Evolutionary conservation across 1,140 invertebrate genomes (phyloP).

Genomic region (Macrotrachela quadricornifera): DNA sequence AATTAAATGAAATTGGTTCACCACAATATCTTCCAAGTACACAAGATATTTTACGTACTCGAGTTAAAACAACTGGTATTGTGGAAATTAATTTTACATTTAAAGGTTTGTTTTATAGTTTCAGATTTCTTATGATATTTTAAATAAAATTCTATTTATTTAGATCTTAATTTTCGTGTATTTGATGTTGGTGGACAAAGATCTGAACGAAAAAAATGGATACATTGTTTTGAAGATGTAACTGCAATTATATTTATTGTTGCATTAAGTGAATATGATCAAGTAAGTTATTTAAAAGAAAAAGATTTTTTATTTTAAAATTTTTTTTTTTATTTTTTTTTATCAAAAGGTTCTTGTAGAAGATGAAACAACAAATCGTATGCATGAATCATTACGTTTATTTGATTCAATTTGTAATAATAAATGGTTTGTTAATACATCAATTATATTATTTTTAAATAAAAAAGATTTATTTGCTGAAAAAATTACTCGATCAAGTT

Average conservation of each 20-base stretch:
- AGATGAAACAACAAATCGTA: conserved; percentile 23
- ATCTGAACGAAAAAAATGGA: conserved; percentile 38
- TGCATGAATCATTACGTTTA: conserved; percentile 12
- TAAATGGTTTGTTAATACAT: conserved; percentile 13
- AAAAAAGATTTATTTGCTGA: conserved; percentile 15
- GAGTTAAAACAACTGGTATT: conserved; percentile 99
- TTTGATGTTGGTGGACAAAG: conserved; percentile 37
- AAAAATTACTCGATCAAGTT: conserved; percentile 11
- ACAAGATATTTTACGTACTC: conserved; percentile 93
- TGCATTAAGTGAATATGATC: conserved; percentile 12
- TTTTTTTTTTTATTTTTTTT: too few relatives aligned
- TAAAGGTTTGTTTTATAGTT: conserved; percentile 38
- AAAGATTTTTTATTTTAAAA: neutral
- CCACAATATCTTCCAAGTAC: conserved; percentile 94
- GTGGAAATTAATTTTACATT: conserved; percentile 99
- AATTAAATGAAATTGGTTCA: conserved; percentile 77
- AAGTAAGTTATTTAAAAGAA: neutral
- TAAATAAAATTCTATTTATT: neutral
- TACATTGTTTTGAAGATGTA: conserved; percentile 17
- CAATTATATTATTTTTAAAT: conserved; percentile 16
- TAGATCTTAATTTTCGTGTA: conserved; percentile 17
- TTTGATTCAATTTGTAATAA: conserved; percentile 15
- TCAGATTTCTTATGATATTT: neutral
- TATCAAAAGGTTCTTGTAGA: conserved; percentile 13
- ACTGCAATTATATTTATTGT: conserved; percentile 12